Base-by-base conservation (phyloP, 92 coral and sea anemone genomes). In the Phenganax marumi region DNA sequence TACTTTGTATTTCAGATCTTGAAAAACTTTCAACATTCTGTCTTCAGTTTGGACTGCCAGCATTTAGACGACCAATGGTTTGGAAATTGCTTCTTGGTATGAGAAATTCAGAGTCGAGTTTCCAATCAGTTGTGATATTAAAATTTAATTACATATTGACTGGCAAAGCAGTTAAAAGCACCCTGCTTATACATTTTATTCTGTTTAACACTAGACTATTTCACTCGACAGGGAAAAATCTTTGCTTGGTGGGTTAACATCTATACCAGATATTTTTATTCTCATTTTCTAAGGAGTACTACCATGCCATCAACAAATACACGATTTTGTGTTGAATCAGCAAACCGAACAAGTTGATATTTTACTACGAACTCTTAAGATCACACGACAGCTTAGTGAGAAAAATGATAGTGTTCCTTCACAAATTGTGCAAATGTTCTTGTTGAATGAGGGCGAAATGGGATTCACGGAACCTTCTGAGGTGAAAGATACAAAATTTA, bases 81-180 rank as follows among this genome's bases (percentile, higher is more conserved):
- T 95, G 98, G 98, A 95, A 95, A 82, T 82, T 95, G 26, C 73
- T 95, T 48, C 89, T 95, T 69, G 98, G 98, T 93, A 84, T 78
- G 87, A 47, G 39, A 25, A 17, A 66, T 58, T 33, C 43, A 33
- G 43, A 33, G 43, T 5, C 0, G 43, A 33, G 43, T 33, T 33
- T 33, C 43, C 43, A 33, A 2, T 33, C 43, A 33, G 5, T 1
- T 33, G 43, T 33, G 43, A 33, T 33, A 33, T 5, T 33, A 5
- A 33, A 33, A 33, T 33, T n/a, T n/a, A n/a, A n/a, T 33, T 33
- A 33, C 3, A 2, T 33, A 33, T 33, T 33, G 43, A 33, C 43
- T 33, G 43, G 43, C 43, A 33, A 33, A 1, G 43, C 5, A 33
- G 5, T 33, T 5, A 33, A 33, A 33, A 1, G 43, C 43, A 33